Conservation (phyloP, 2,797 vertebrate genomes). For the Masticophis lateralis region DNA sequence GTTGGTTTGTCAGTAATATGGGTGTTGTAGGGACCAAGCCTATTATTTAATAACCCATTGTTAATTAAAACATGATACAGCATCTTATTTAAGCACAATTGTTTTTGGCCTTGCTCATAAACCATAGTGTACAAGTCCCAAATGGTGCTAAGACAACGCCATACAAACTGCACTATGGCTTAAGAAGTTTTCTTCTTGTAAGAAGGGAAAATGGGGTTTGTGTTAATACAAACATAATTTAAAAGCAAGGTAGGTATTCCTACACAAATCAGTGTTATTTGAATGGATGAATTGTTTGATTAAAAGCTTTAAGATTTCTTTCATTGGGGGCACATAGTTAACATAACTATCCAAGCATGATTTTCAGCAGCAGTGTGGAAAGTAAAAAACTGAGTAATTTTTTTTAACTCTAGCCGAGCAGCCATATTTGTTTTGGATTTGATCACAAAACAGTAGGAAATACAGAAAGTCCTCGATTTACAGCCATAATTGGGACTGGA, state of each 20-base stretch:
- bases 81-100: background rate
- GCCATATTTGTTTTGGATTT: background rate
- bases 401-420: background rate
- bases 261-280: background rate
- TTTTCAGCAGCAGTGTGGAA: background rate
- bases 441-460: background rate
- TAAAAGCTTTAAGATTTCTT: background rate
- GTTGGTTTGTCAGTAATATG: background rate
- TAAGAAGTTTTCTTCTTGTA: background rate
- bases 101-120: background rate
- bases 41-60: background rate
- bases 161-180: background rate
- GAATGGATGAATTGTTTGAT: background rate
- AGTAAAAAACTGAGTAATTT: background rate
- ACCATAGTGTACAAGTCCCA: background rate
- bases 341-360: background rate
- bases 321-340: background rate
- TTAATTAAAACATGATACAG: background rate
- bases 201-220: background rate
- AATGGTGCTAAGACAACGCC: background rate
- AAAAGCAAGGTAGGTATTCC: background rate
- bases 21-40: background rate
- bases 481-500: background rate
- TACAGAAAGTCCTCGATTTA: background rate
- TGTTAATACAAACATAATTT: background rate